Percentiles rank a stretch among this genome's conserved stretches.
These are phyloP conservation scores for Bembecia ichneumoniformis DNA, from an alignment of 2,888 invertebrate species.

Conservation along the genomic window DNA sequence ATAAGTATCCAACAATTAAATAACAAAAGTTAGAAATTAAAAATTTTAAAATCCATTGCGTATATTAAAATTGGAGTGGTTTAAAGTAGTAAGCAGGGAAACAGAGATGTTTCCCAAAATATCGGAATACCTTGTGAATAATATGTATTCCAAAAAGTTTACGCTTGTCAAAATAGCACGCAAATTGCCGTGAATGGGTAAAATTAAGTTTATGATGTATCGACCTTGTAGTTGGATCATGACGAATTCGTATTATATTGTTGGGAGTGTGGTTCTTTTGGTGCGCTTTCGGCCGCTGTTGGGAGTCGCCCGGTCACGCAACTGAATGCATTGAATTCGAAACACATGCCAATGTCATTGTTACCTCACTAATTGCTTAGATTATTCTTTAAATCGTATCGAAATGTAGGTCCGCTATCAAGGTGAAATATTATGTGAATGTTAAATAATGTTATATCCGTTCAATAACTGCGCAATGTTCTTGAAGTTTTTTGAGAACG, in stretches of 20 bases:
- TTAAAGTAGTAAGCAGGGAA: too few species aligned
- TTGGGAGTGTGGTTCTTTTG: slow-evolving; percentile 7
- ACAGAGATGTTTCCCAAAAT: too few species aligned
- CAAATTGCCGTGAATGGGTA: background rate
- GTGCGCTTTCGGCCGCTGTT: slow-evolving; percentile 8
- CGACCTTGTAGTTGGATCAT: slow-evolving; percentile 30
- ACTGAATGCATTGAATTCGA: slow-evolving; percentile 12
- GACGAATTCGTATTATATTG: slow-evolving; percentile 32
- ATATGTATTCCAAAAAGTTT: too few species aligned
- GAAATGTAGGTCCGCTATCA: slow-evolving; percentile 4
- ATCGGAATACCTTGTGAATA: too few species aligned
- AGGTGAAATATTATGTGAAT: slow-evolving; percentile 1
- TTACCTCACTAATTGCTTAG: slow-evolving; percentile 18
- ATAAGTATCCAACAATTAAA: too few species aligned
- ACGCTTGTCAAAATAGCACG: background rate
- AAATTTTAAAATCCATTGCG: too few species aligned
- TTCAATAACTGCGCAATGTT: too few species aligned
- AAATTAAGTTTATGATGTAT: slow-evolving; percentile 14
- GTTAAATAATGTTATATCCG: too few species aligned
- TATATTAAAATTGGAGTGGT: too few species aligned
- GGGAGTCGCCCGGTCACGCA: slow-evolving; percentile 9
- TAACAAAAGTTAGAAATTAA: too few species aligned
- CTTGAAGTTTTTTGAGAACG: too few species aligned
- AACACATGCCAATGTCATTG: slow-evolving; percentile 30
- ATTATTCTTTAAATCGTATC: slow-evolving; percentile 3